phyloP scores from a whole-genome alignment of 2,888 invertebrate genomes.

The Tipula lateralis region DNA sequence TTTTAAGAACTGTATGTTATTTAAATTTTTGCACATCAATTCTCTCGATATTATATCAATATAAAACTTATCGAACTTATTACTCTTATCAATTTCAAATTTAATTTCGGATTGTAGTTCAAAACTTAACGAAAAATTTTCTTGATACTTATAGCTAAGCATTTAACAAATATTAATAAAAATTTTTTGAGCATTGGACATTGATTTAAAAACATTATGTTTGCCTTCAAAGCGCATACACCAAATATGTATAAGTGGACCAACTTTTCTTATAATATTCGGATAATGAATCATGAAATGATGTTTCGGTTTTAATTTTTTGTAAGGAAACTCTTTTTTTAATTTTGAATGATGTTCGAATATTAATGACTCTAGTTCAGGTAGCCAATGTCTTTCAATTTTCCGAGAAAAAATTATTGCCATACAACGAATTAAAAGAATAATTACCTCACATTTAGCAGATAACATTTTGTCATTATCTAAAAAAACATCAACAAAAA shows the following conservation, averaged over 20 bases:
- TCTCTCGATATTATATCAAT: background rate
- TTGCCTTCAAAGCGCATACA: constrained; percentile 30
- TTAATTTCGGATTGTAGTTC: background rate
- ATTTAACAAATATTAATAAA: constrained; percentile 26
- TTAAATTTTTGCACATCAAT: background rate
- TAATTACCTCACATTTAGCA: background rate
- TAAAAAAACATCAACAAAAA: too few species aligned
- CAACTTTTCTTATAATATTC: too few species aligned
- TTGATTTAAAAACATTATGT: constrained; percentile 2
- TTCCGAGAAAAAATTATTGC: background rate
- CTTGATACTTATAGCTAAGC: background rate
- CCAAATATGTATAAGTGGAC: background rate
- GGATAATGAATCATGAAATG: background rate
- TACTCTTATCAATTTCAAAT: background rate
- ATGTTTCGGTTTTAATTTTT: background rate
- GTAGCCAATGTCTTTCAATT: background rate
- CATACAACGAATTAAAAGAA: too few species aligned
- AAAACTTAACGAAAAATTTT: background rate
- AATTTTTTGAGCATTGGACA: background rate
- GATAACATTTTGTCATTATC: too few species aligned
- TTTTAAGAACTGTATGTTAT: background rate
- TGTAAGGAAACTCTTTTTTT: background rate
- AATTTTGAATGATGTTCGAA: background rate
- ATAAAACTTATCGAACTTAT: background rate
- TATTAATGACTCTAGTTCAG: background rate